These are phyloP conservation scores for Gymnocheta viridis DNA, from an alignment of 2,888 invertebrate genomes.

Conservation along the genomic window DNA sequence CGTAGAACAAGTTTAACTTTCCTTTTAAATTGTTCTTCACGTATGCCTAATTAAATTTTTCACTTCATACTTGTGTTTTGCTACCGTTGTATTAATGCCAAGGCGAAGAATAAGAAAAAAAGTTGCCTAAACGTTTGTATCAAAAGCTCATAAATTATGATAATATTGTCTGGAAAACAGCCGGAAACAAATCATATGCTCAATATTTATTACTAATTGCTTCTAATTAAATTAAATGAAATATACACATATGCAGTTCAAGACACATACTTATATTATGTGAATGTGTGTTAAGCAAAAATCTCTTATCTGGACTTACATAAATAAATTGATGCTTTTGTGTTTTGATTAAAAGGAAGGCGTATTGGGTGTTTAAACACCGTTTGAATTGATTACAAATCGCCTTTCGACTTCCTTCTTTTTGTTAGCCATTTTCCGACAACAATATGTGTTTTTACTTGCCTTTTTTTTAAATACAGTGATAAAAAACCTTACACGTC, in stretches of 20 bases:
- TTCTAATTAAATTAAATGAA: slow-evolving; percentile 64
- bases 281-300: slow-evolving; percentile 19
- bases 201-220: slow-evolving; percentile 64
- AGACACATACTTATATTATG: not conserved
- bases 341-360: not conserved
- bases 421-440: slow-evolving; percentile 17
- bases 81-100: not conserved
- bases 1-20: not conserved
- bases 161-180: slow-evolving; percentile 7
- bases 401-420: not conserved
- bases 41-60: not conserved
- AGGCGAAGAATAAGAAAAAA: not conserved
- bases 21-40: not conserved
- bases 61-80: not conserved
- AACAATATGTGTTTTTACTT: slow-evolving; percentile 46
- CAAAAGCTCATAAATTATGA: slow-evolving; percentile 45
- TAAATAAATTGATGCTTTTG: not conserved
- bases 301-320: slow-evolving; percentile 5
- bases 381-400: not conserved
- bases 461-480: not conserved
- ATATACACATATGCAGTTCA: slow-evolving; percentile 38
- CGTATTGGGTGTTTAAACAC: slow-evolving; percentile 4
- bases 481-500: no score
- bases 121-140: not conserved
- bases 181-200: slow-evolving; percentile 65